phyloP scores from a whole-genome alignment of 2,113 vertebrate genomes.

The Rafetus swinhoei region DNA sequence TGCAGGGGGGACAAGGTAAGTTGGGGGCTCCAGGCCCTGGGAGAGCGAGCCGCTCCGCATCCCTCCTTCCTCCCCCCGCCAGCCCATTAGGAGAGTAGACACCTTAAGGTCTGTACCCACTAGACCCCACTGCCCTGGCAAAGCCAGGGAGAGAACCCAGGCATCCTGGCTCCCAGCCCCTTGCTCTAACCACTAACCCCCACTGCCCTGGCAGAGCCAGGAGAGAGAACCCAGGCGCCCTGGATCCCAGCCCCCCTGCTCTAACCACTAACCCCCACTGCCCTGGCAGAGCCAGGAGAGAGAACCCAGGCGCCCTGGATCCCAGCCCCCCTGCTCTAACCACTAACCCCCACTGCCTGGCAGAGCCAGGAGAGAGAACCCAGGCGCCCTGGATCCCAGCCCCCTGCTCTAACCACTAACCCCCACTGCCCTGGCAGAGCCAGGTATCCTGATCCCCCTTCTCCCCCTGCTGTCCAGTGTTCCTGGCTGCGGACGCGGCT shows the following conservation, averaged over 20 bases:
- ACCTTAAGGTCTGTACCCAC: background rate
- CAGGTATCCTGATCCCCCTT: background rate
- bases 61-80: background rate
- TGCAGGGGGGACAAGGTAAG: background rate
- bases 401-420: background rate
- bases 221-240: background rate
- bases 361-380: background rate
- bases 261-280: background rate
- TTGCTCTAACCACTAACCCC: background rate
- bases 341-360: background rate
- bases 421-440: background rate
- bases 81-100: background rate
- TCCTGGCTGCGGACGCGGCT: constrained; percentile 78
- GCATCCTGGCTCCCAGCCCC: background rate
- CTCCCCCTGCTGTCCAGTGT: constrained; percentile 46
- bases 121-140: background rate
- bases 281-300: background rate
- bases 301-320: background rate
- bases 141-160: background rate
- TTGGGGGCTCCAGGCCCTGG: background rate
- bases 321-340: background rate
- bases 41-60: background rate
- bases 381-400: background rate
- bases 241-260: background rate
- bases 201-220: no score